Conservation (phyloP, 2,797 vertebrate genomes). For the Tragelaphus oryx region DNA sequence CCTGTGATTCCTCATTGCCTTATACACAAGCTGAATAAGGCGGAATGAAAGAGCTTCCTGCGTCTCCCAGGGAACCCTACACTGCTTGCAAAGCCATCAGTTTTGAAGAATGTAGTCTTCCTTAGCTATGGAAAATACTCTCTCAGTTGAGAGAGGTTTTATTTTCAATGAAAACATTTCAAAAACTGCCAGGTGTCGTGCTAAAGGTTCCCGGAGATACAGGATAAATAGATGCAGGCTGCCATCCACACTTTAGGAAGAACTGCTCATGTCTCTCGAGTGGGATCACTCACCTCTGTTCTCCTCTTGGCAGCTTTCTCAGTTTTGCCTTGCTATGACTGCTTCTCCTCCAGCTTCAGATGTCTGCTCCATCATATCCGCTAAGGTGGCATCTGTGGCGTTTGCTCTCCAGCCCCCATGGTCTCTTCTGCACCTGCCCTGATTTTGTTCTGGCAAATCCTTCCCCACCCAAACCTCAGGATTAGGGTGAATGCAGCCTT, state of each 20-base stretch:
- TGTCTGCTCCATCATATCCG: background rate
- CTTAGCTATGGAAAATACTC: background rate
- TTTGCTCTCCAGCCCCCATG: background rate
- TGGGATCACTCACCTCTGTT: background rate
- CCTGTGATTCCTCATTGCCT: background rate
- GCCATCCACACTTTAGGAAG: background rate
- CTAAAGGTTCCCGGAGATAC: background rate
- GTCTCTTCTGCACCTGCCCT: background rate
- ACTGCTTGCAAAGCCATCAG: fast-evolving
- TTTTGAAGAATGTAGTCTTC: background rate
- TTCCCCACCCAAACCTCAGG: background rate
- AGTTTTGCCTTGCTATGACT: background rate
- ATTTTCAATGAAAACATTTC: background rate
- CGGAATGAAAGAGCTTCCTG: background rate
- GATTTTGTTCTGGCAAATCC: background rate
- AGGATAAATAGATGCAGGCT: background rate
- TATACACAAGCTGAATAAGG: background rate
- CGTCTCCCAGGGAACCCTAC: fast-evolving
- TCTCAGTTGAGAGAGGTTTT: background rate
- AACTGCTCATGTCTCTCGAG: background rate
- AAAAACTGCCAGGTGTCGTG: background rate
- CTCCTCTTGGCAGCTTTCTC: background rate
- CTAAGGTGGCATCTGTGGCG: too few species aligned
- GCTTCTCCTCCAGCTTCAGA: background rate
- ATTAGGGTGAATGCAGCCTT: background rate